phyloP scores from a whole-genome alignment of 2,113 vertebrate genomes.

The Dasyprocta punctata region DNA sequence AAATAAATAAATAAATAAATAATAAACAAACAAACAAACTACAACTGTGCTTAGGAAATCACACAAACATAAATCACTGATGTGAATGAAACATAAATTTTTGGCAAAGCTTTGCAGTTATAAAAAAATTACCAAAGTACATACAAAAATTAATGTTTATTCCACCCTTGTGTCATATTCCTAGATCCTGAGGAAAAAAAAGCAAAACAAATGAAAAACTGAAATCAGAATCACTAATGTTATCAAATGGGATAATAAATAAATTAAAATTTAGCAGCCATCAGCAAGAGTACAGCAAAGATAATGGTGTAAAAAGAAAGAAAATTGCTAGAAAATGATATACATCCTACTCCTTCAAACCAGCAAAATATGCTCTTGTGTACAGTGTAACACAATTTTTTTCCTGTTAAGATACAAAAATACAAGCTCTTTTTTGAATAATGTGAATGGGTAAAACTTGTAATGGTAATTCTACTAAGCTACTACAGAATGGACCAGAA shows the following conservation, averaged over 20 bases:
- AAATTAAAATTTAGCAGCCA: conserved; percentile 87
- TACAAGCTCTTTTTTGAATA: conserved; percentile 83
- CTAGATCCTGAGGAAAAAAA: conserved; percentile 85
- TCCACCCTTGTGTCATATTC: conserved; percentile 89
- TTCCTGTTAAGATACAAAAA: conserved; percentile 81
- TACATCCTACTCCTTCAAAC: conserved; percentile 88
- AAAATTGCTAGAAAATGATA: conserved; percentile 88
- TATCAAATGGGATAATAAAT: conserved; percentile 88
- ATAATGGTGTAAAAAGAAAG: conserved; percentile 86
- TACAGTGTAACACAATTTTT: conserved; percentile 84
- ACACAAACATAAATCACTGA: conserved; percentile 70
- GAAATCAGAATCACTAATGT: conserved; percentile 89
- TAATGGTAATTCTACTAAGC: conserved; percentile 78
- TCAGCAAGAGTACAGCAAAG: conserved; percentile 89
- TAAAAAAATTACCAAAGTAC: conserved; percentile 91
- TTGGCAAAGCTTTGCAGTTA: conserved; percentile 92
- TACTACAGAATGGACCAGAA: conserved; percentile 86
- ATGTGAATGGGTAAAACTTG: conserved; percentile 81
- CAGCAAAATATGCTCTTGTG: conserved; percentile 87
- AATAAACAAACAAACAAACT: conserved; percentile 75
- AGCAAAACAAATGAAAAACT: conserved; percentile 84
- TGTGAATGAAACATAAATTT: conserved; percentile 92
- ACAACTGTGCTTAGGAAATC: conserved; percentile 89
- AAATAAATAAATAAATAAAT: too few species aligned
- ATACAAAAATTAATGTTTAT: conserved; percentile 92